Evolutionary conservation across 2,888 invertebrate genomes (phyloP).

Genomic region (Micoletzkya japonica): DNA sequence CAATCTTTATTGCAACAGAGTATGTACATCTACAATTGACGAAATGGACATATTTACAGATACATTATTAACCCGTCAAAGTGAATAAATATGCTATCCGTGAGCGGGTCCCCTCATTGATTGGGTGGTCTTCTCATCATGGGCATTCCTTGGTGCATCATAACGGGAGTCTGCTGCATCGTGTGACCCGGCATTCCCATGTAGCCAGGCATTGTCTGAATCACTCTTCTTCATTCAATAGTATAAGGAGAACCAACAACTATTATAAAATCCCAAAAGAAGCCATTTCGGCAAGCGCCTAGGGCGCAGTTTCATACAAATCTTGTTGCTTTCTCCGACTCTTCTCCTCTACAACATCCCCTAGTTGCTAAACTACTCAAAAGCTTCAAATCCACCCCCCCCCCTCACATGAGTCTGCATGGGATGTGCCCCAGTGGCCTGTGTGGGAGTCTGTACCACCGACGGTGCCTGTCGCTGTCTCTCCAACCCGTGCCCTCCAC

Average conservation of each 20-base stretch:
- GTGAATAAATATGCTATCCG: constrained; percentile 1
- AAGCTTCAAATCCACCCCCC: too few species aligned
- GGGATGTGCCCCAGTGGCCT: neutral
- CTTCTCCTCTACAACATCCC: too few species aligned
- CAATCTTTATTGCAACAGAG: too few species aligned
- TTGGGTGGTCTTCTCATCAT: constrained; percentile 15
- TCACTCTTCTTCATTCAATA: neutral
- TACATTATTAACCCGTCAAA: constrained; percentile 2
- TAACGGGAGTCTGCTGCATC: constrained; percentile 6
- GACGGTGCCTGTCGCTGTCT: neutral
- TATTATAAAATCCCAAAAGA: too few species aligned
- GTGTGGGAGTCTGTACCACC: neutral
- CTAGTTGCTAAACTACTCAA: too few species aligned
- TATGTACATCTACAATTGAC: too few species aligned
- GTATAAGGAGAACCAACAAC: neutral
- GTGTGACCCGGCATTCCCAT: neutral
- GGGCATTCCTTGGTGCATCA: constrained; percentile 6
- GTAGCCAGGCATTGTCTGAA: neutral
- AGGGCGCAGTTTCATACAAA: too few species aligned
- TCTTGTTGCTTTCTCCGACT: too few species aligned
- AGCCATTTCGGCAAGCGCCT: too few species aligned
- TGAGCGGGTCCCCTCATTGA: neutral
- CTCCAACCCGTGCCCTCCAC: constrained; percentile 43
- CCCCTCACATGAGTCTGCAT: constrained; percentile 9
- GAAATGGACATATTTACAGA: too few species aligned